A percentile compares a stretch with the other conserved stretches of the same genome.
phyloP scores from a whole-genome alignment of 2,797 vertebrate species.

The Apogon talboti region DNA sequence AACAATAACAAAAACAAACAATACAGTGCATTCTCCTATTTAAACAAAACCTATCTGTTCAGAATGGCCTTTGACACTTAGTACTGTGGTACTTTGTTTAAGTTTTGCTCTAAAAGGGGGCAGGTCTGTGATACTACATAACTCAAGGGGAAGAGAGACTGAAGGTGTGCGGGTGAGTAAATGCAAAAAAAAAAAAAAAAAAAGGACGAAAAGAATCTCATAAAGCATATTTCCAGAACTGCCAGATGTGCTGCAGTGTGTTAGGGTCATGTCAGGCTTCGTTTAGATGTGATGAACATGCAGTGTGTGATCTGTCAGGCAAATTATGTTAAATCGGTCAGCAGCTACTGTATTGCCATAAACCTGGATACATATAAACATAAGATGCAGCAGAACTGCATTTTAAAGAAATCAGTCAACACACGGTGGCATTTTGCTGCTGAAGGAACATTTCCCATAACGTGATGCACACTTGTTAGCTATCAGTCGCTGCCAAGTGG shows the following conservation, averaged over 20 bases:
- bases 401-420: background rate
- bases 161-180: too few species aligned
- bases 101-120: too few species aligned
- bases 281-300: background rate
- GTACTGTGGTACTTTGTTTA: too few species aligned
- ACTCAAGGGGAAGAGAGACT: too few species aligned
- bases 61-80: too few species aligned
- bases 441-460: constrained; percentile 7
- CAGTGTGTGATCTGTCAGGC: background rate
- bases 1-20: too few species aligned
- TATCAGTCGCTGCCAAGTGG: constrained; percentile 5
- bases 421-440: background rate
- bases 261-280: background rate
- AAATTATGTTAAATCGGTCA: background rate
- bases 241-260: background rate
- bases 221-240: background rate
- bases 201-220: too few species aligned
- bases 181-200: too few species aligned
- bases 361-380: background rate
- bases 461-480: constrained; percentile 19
- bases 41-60: too few species aligned
- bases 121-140: too few species aligned
- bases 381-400: background rate
- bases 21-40: too few species aligned
- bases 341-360: background rate